These are phyloP conservation scores for Nomada flava DNA, from an alignment of 2,888 invertebrate genomes.

Conservation along the genomic window DNA sequence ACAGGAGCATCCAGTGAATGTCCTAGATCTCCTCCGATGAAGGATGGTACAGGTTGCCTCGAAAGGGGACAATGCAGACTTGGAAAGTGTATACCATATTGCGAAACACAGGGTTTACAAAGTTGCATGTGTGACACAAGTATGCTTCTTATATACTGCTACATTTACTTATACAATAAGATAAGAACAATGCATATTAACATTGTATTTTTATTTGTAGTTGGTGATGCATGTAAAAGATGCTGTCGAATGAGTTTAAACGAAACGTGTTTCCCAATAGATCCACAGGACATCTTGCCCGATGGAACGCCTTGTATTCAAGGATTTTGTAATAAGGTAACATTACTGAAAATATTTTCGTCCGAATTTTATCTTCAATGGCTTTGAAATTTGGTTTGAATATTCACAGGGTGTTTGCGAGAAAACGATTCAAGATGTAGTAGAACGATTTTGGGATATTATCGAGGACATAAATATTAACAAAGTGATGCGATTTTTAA, in stretches of 20 bases:
- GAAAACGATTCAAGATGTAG: conserved; percentile 97
- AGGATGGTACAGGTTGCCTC: conserved; percentile 94
- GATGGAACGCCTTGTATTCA: conserved; percentile 98
- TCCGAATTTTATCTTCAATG: background rate
- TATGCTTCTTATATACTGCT: conserved; percentile 82
- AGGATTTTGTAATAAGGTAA: conserved; percentile 97
- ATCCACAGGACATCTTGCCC: conserved; percentile 94
- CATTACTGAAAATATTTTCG: conserved; percentile 20
- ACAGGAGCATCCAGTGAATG: conserved; percentile 93
- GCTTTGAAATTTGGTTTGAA: background rate
- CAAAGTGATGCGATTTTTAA: conserved; percentile 94
- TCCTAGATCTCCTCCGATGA: conserved; percentile 94
- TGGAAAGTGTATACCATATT: conserved; percentile 97
- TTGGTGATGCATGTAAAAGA: conserved; percentile 96
- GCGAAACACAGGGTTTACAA: conserved; percentile 96
- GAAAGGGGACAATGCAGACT: conserved; percentile 95
- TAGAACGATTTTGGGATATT: conserved; percentile 98
- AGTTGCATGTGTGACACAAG: conserved; percentile 99
- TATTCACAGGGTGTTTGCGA: conserved; percentile 93
- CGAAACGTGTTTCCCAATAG: conserved; percentile 96
- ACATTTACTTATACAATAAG: background rate
- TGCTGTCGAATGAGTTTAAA: conserved; percentile 97
- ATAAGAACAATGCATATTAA: background rate
- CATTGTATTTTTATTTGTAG: conserved; percentile 83
- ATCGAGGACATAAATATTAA: conserved; percentile 98